Base-by-base conservation (phyloP, 2,113 vertebrate species). In the Colistium nudipinnis region DNA sequence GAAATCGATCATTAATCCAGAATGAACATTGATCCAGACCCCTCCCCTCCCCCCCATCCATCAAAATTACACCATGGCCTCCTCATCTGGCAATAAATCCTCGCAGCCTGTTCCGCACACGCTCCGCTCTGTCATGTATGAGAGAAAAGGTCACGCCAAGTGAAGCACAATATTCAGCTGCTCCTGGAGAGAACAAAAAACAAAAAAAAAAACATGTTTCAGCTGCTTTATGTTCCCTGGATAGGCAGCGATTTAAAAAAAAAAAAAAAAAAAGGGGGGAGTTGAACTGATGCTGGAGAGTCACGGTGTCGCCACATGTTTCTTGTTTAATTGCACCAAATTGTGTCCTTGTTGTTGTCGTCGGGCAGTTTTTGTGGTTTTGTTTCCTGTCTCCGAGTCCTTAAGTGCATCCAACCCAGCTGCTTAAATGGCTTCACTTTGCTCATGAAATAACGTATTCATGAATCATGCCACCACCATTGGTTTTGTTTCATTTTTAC, bases 1-100 rank as follows among this genome's bases (percentile, higher is more conserved):
- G 38, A 52, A 74, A 82, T 88, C 60, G 41, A 62, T 67, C 80
- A 44, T 85, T 79, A 82, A 83, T 85, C 49, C 74, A 55, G 74
- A 78, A 81, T 82, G 76, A 77, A 27, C 78, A 89, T 85, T 6
- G 80, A 89, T 76, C 81, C 54, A 1, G 39, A 22, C 7, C 39
- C 55, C 19, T 0, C 44, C 13, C 19, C 47, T 35, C n/a, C 7
- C 39, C 55, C 19, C 0, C 44, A 11, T 19, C 47, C 51, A 41
- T 70, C 69, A 30, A 59, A 48, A 17, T 55, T 20, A 67, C 62
- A 17, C 43, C 25, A 9, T 61, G 1, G 75, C 45, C 49, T 54
- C 30, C 1, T 52, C 38, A 7, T 56, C 22, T n/a, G 56, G 44
- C 57, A 13, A 27, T 64, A 38, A 64, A 60, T 72, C 59, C 60